Evolutionary conservation across 2,888 invertebrate species (phyloP), one percentile per base, ranked within the genome.

Genomic region (Athripsodes cinereus): DNA sequence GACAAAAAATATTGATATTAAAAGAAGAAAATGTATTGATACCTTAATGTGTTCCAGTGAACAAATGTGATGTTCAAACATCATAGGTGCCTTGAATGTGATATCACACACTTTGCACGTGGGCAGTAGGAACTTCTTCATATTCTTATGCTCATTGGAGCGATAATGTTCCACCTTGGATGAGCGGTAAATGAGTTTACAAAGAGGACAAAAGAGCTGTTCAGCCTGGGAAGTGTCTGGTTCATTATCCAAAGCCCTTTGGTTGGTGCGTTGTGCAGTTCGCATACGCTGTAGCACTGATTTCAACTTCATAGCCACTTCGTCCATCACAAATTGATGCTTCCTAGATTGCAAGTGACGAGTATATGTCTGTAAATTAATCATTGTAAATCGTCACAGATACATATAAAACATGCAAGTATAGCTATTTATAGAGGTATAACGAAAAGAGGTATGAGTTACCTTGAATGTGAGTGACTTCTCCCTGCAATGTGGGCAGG

Each of bases 81-180:
- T 79, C 89, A 92, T 91, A 13, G 92, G 90, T 64, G 90, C 89
- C 66, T 88, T 86, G 74, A 90, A 91, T 40, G 86, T 82, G 66
- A 88, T 74, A 59, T 86, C 84, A 70, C 92, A 92, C 51, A 86
- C 81, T 67, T 86, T 85, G 68, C 92, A 92, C 72, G 83, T 86
- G 1, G 92, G 92, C 82, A 88, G 86, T 62, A 92, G 76, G 74
- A 92, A 91, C 68, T 88, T 86, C 72, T 89, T 90, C 83, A 92
- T 90, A 68, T 87, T 87, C 72, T 88, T 85, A 69, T 92, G 92
- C 31, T 88, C 83, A 66, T 89, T 87, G 22, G 90, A 89, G 57
- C 83, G 76, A 69, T 88, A 88, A 80, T 92, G 92, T 60, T 87
- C 84, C 60, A 85, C 82, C 68, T 89, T 87, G 52, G 86, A 80